Evolutionary conservation across 2,113 vertebrate species (phyloP).

Genomic region (Ptyas mucosa): DNA sequence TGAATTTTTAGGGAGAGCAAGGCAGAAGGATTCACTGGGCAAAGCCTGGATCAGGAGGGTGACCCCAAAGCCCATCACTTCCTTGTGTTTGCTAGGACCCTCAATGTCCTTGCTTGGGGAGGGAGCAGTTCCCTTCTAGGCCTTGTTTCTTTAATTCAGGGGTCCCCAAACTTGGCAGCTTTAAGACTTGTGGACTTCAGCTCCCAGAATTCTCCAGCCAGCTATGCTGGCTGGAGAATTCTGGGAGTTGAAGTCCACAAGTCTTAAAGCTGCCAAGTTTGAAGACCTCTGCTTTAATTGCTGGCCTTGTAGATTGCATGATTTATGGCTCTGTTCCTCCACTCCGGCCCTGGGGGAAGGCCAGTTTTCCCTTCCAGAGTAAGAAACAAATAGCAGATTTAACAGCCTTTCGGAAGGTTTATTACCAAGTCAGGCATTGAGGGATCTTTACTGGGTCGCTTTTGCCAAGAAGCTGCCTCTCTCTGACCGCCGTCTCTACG

Average conservation of each 20-base stretch:
- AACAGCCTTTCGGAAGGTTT: conserved; percentile 67
- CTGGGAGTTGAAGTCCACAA: too few relatives aligned
- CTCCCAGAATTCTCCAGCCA: too few relatives aligned
- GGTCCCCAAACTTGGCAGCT: too few relatives aligned
- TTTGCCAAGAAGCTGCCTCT: conserved; percentile 59
- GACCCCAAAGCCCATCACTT: neutral
- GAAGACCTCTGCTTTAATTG: conserved; percentile 43
- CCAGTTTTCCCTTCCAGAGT: conserved; percentile 67
- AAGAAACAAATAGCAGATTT: conserved; percentile 70
- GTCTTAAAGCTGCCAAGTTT: too few relatives aligned
- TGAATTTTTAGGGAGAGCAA: too few relatives aligned
- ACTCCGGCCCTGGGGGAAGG: conserved; percentile 61
- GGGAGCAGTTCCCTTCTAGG: conserved; percentile 53
- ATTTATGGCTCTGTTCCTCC: conserved; percentile 70
- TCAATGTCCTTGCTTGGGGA: conserved; percentile 54
- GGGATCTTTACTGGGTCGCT: conserved; percentile 63
- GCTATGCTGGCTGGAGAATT: too few relatives aligned
- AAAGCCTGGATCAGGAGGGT: conserved; percentile 19
- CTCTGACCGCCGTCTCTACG: neutral
- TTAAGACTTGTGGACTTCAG: too few relatives aligned
- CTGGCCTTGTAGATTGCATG: conserved; percentile 69
- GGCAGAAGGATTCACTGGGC: neutral
- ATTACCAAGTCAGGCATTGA: conserved; percentile 56
- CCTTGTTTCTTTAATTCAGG: conserved; percentile 57
- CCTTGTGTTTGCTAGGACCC: conserved; percentile 37